A percentile compares a stretch with the other conserved stretches of the same genome.
Conservation (phyloP, 2,888 invertebrate genomes). For the Willowsia nigromaculata region DNA sequence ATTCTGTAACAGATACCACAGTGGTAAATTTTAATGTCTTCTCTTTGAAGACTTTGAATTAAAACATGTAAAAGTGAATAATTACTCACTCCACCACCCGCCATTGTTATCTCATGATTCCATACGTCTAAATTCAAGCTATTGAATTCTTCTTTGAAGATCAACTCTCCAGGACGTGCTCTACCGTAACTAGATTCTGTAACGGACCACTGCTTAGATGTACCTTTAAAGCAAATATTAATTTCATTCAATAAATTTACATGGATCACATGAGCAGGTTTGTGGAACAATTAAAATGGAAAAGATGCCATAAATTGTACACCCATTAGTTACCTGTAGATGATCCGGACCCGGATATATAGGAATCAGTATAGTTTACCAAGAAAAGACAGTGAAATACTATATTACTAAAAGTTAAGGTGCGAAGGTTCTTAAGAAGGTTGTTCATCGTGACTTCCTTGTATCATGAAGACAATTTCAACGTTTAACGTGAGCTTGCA, state of each 20-base stretch:
- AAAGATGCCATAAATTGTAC: no score
- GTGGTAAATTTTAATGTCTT: no score
- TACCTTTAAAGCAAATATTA: slow-evolving; percentile 4
- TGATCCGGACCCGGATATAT: slow-evolving; percentile 32
- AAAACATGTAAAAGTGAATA: no score
- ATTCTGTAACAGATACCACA: slow-evolving; percentile 83
- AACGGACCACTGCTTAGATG: slow-evolving; percentile 73
- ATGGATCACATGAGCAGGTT: no score
- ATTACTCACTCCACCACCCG: slow-evolving; percentile 85
- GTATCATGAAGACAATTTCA: background rate
- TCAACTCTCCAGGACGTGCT: slow-evolving; percentile 81
- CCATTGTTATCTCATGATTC: slow-evolving; percentile 85
- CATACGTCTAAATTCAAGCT: slow-evolving; percentile 84
- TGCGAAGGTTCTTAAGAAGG: background rate
- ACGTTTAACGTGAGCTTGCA: no score
- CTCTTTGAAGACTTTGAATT: background rate
- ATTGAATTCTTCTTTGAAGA: slow-evolving; percentile 85
- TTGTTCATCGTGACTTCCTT: background rate
- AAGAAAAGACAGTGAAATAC: slow-evolving; percentile 20
- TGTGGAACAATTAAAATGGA: no score
- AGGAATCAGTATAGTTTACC: background rate
- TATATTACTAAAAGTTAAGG: background rate
- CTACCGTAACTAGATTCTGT: slow-evolving; percentile 72
- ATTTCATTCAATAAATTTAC: background rate
- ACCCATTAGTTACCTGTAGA: background rate